Percentiles rank a stretch among this genome's conserved stretches.
Conservation (phyloP, 2,797 vertebrate species). For the Ibycter americanus region DNA sequence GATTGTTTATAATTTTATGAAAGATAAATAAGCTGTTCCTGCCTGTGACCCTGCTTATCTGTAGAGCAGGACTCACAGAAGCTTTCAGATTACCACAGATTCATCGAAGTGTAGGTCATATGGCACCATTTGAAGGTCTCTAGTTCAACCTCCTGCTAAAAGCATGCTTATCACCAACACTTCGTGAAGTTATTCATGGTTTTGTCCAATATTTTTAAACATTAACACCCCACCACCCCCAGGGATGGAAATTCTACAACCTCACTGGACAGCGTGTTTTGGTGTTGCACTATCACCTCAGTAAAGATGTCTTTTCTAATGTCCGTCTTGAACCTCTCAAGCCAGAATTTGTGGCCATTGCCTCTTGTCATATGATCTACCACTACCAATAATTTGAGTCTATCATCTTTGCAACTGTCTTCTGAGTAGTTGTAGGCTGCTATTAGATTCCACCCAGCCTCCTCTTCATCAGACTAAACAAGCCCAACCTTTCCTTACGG, state of each 20-base stretch:
- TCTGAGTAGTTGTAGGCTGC: neutral
- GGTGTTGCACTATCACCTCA: neutral
- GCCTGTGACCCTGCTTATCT: neutral
- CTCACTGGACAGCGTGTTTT: fast-evolving
- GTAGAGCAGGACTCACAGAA: neutral
- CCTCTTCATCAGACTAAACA: neutral
- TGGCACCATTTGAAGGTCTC: neutral
- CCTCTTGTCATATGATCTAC: neutral
- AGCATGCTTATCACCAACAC: neutral
- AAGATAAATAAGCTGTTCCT: neutral
- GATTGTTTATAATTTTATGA: neutral
- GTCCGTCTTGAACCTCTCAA: neutral
- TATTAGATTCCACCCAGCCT: neutral
- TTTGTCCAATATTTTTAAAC: neutral
- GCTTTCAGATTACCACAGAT: neutral
- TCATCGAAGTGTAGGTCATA: neutral
- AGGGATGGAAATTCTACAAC: neutral
- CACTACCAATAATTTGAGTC: neutral
- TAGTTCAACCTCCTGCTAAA: neutral
- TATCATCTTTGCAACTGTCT: neutral
- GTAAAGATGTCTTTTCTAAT: neutral
- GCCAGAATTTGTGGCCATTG: neutral
- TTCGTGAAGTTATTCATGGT: neutral
- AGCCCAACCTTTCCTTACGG: neutral
- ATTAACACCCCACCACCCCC: neutral